Evolutionary conservation across 1,140 invertebrate genomes (phyloP).

Genomic region (Philotrypesis tridentata): DNA sequence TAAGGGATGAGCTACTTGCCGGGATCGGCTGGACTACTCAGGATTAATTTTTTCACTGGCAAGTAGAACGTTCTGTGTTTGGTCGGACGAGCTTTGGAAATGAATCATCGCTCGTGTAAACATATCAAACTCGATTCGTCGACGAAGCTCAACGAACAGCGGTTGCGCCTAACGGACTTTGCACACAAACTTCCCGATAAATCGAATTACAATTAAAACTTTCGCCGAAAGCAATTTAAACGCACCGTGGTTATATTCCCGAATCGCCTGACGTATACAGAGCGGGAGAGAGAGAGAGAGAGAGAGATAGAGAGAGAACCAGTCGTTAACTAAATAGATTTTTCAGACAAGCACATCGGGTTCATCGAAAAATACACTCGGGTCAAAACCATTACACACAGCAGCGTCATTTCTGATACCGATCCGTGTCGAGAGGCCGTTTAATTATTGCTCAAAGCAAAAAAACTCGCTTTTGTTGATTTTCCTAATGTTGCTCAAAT

Average conservation of each 20-base stretch:
- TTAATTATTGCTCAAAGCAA: too few species aligned
- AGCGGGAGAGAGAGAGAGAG: too few species aligned
- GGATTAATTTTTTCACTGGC: not conserved
- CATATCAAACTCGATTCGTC: not conserved
- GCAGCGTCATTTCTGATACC: not conserved
- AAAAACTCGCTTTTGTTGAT: not conserved
- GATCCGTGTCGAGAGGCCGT: not conserved
- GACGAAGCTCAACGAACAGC: not conserved
- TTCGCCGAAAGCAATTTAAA: not conserved
- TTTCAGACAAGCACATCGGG: not conserved
- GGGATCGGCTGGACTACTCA: not conserved
- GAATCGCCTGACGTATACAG: not conserved
- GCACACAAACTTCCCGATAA: not conserved
- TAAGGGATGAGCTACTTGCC: not conserved
- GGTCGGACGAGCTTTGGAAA: too few species aligned
- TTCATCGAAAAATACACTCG: too few species aligned
- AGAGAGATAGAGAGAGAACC: too few species aligned
- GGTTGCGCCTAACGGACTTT: not conserved
- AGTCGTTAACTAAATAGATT: not conserved
- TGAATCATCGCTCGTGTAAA: not conserved
- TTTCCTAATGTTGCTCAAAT: conserved; percentile 18
- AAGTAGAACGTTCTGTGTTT: too few species aligned
- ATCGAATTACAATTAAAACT: not conserved
- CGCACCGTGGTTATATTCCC: not conserved
- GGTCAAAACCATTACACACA: too few species aligned